Base-by-base conservation (phyloP, 2,113 vertebrate genomes). In the Physeter macrocephalus region DNA sequence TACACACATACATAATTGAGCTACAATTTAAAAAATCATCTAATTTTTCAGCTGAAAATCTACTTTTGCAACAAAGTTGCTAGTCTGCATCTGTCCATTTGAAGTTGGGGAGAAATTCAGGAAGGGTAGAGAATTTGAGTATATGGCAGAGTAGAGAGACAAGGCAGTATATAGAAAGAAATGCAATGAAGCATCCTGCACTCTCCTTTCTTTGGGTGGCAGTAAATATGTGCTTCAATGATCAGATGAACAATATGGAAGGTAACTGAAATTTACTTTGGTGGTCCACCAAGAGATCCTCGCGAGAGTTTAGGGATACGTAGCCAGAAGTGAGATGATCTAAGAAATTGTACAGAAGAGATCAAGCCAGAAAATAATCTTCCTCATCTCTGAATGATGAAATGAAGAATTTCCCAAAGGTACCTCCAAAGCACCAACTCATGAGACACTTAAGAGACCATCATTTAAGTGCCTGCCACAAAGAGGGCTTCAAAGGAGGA, bases 321-420 rank as follows among this genome's bases (percentile, higher is more conserved):
- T 6, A 80, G 23, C 17, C 18, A 62, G 72, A 84, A n/a, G 4
- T 52, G 18, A 71, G 34, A 81, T 3, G 20, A 87, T 62, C 59
- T 61, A 83, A 64, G 29, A 82, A 75, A 52, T 21, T 88, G 31
- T 69, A 92, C 15, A 78, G 72, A 75, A 62, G 34, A 89, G 18
- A 39, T 71, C 21, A 66, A 88, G 10, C 52, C 61, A 77, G 78
- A 94, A 92, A 72, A 77, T 52, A 72, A 71, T 52, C 27, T 87
- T 49, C 43, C 25, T 89, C 14, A 46, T 74, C 23, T 77, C 31
- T 69, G 29, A 96, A 62, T 74, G 78, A 81, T 31, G 29, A 64
- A 62, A 84, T 43, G 9, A 90, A 86, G 62, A 43, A 62, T 82
- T 92, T 67, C 34, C 52, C 61, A 80, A 83, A 59, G 8, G 8